A percentile compares a stretch with the other conserved stretches of the same genome.
Evolutionary conservation across 1,140 invertebrate genomes (phyloP).

Genomic region (Zaprionus davidi): DNA sequence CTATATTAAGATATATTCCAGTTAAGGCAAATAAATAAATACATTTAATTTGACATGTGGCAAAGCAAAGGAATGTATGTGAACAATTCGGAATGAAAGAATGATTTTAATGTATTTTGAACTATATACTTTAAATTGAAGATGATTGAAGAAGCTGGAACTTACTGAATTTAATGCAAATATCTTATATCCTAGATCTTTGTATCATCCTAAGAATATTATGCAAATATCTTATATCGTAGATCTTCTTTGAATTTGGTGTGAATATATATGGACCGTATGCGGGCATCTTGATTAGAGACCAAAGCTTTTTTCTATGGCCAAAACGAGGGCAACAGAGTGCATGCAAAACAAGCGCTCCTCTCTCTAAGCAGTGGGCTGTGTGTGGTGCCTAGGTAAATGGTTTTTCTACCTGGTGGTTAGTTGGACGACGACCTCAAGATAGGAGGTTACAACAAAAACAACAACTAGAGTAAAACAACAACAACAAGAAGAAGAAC

Average conservation of each 20-base stretch:
- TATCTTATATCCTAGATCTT: not conserved
- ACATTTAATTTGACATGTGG: no score
- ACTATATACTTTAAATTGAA: no score
- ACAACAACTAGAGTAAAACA: constrained; percentile 7
- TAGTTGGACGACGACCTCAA: constrained; percentile 37
- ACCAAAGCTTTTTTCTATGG: not conserved
- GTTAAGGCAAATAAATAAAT: no score
- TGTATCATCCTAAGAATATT: not conserved
- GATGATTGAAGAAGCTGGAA: no score
- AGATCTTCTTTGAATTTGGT: not conserved
- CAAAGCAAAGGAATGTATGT: no score
- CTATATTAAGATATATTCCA: no score
- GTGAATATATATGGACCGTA: not conserved
- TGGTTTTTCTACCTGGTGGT: constrained; percentile 26
- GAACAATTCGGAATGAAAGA: no score
- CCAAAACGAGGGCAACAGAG: constrained; percentile 29
- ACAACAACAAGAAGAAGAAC: constrained; percentile 11
- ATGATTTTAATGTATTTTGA: no score
- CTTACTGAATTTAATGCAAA: not conserved
- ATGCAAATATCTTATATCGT: not conserved
- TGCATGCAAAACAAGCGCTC: constrained; percentile 27
- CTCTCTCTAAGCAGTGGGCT: not conserved
- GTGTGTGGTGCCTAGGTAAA: not conserved
- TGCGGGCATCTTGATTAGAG: constrained; percentile 15
- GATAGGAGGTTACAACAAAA: constrained; percentile 12